Evolutionary conservation across 2,888 invertebrate species (phyloP), one percentile per base, ranked within the genome.

Genomic region (Nemotelus nigrinus): DNA sequence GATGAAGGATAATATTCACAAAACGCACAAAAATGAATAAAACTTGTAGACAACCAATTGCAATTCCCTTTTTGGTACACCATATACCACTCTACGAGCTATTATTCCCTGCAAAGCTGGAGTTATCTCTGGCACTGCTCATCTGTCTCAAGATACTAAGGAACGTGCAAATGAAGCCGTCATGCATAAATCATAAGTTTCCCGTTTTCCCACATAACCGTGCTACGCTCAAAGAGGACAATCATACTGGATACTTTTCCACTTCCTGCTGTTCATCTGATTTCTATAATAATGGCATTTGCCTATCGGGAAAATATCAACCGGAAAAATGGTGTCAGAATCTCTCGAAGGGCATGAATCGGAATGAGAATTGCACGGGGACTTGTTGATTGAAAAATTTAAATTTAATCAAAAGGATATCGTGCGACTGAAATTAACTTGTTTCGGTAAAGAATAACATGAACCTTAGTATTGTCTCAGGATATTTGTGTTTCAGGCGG

Each of bases 301-400:
- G n/a, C 41, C 74, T 74, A 74, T 74, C 48, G 44, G 41, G 3
- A 50, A 39, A 60, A 60, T 74, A 58, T 60, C 60, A 45, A 60
- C 58, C 2, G n/a, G 48, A 74, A 74, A 74, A 74, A 50, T 25
- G 60, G 45, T 60, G 48, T 47, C 48, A 74, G 60, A 50, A 48
- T 43, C 44, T 43, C 10, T 53, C 53, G 53, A 10, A 63, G 3
- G 25, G 41, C 41, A 41, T 43, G 4, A 5, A 41, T 39, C 8
- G 45, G 47, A 25, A 6, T 57, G 57, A 45, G 44, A 25, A 7
- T 53, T 2, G 55, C 7, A 25, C 44, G 74, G 64, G 68, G 74
- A 80, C 80, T 80, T 78, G 80, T 80, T 78, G 80, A 80, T 80
- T 80, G 80, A 80, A 80, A 80, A 80, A 80, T 80, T 80, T 78